Base-by-base conservation (phyloP, 2,888 invertebrate genomes). In the Cyrtodaria siliqua region DNA sequence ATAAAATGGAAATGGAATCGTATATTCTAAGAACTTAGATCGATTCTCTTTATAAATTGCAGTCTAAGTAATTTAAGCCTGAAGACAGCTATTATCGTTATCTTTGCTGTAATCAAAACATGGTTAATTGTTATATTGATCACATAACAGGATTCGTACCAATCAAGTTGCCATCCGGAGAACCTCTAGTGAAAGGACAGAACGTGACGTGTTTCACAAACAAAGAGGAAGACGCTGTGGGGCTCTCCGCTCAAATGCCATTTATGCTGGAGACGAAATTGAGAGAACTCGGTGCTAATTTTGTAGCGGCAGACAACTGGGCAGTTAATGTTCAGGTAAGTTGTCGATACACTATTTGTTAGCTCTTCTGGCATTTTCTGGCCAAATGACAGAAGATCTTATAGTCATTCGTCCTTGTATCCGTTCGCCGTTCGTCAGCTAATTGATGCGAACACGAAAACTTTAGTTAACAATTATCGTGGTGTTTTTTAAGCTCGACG, bases 181-280 rank as follows among this genome's bases (percentile, higher is more conserved):
- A 83, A 6, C 27, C 55, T 14, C 50, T 89, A 3, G 61, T 89
- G 1, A 82, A 86, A 60, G 86, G 83, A 9, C 75, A 83, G 50
- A 84, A 59, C 6, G 82, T 87, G 26, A 87, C 88, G 20, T 70
- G 72, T 42, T 88, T 89, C 68, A 86, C 86, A 18, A 86, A 89
- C 55, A 66, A 55, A 0, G 89, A 89, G 55, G 89, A 89, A 57
- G 85, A 83, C 3, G 80, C 79, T 0, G 79, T 88, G 4, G 18
- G 77, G 1, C 70, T 87, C 18, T 71, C 77, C 2, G 29, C 69
- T 1, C 69, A 50, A 6, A 87, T 89, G 88, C 89, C 89, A 14
- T 87, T 89, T 33, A 75, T 83, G 69, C 68, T 89, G 26, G 87
- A 89, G 70, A 87, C 87, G 0, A 62, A 63, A 18, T 81, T 89